Percentiles rank a stretch among this genome's conserved stretches.
phyloP scores from a whole-genome alignment of 2,113 vertebrate species.

The Rhinolophus sinicus region DNA sequence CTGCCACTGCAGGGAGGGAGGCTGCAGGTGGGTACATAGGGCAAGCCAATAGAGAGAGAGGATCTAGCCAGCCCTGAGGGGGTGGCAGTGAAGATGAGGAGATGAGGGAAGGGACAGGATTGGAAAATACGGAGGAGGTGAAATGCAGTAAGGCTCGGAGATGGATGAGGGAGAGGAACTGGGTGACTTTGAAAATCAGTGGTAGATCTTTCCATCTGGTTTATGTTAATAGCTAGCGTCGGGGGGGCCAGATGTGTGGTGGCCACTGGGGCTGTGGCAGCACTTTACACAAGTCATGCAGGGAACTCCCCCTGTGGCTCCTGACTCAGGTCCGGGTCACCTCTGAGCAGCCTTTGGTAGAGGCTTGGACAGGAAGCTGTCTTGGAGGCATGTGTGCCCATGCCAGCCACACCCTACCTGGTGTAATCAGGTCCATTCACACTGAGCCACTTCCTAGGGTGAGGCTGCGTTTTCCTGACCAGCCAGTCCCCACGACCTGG shows the following conservation, averaged over 20 bases:
- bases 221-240: neutral
- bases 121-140: rapidly evolving
- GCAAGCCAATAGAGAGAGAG: neutral
- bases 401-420: neutral
- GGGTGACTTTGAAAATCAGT: neutral
- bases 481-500: neutral
- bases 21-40: neutral
- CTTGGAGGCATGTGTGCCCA: neutral
- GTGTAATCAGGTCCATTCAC: neutral
- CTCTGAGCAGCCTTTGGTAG: neutral
- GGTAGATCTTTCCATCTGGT: neutral
- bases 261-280: neutral
- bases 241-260: rapidly evolving
- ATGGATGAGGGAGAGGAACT: too few species aligned
- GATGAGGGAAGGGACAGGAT: too few species aligned
- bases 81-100: too few species aligned
- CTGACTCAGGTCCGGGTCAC: slow-evolving; percentile 21
- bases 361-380: slow-evolving; percentile 18
- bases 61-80: too few species aligned
- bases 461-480: neutral
- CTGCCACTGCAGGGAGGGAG: neutral
- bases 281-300: rapidly evolving
- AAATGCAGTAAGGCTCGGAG: neutral
- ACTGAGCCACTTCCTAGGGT: slow-evolving; percentile 58
- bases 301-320: neutral